Percentiles rank a stretch among this genome's conserved stretches.
phyloP scores from a whole-genome alignment of 1,140 invertebrate genomes.

The Pentalonia nigronervosa region DNA sequence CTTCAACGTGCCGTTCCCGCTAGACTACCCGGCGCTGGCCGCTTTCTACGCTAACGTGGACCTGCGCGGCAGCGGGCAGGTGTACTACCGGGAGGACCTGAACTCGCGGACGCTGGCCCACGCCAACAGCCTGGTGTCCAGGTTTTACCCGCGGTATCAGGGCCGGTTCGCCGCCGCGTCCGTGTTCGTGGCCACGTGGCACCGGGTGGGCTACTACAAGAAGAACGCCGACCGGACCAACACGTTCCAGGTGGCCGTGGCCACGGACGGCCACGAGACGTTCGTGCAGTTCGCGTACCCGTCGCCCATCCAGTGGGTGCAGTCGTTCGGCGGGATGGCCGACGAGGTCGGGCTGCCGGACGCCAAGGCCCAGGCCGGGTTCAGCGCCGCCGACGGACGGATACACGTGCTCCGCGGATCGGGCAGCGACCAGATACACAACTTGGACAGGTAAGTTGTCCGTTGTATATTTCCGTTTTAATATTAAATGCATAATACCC shows the following conservation, averaged over 20 bases:
- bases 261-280: constrained; percentile 80
- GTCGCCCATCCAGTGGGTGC: constrained; percentile 89
- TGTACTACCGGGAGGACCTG: constrained; percentile 82
- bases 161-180: constrained; percentile 72
- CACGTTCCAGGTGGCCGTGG: constrained; percentile 84
- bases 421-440: constrained; percentile 83
- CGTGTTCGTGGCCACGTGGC: constrained; percentile 80
- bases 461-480: no score
- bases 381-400: constrained; percentile 81
- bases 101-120: constrained; percentile 71
- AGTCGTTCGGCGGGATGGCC: constrained; percentile 72
- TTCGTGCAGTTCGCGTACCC: constrained; percentile 88
- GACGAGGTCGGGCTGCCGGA: constrained; percentile 74
- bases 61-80: constrained; percentile 74
- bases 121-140: constrained; percentile 73
- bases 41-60: constrained; percentile 92
- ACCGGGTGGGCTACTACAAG: constrained; percentile 74
- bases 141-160: constrained; percentile 73
- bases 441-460: constrained; percentile 73
- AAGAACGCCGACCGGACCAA: constrained; percentile 71
- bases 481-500: no score
- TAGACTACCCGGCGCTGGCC: constrained; percentile 88
- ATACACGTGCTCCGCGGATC: constrained; percentile 79
- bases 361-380: constrained; percentile 90
- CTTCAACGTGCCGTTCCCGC: constrained; percentile 86